Evolutionary conservation across 2,797 vertebrate genomes (phyloP).

Genomic region (Ataeniobius toweri): DNA sequence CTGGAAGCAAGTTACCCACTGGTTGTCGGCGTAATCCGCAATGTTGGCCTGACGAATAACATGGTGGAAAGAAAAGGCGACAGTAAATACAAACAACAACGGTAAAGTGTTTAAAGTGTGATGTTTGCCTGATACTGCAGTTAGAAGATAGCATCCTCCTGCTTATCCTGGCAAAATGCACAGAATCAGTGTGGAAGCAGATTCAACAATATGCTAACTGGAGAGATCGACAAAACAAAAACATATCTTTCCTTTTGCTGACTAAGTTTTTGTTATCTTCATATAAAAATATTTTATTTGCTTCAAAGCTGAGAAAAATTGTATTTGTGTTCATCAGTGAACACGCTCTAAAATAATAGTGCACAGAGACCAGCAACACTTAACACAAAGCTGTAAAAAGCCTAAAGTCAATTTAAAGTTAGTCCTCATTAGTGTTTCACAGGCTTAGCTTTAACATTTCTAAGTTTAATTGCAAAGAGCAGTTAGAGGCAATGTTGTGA

Average conservation of each 20-base stretch:
- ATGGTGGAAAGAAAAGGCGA: not conserved
- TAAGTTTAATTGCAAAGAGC: slow-evolving; percentile 30
- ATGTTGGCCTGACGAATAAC: slow-evolving; percentile 85
- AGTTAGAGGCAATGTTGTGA: slow-evolving; percentile 16
- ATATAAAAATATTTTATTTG: slow-evolving; percentile 10
- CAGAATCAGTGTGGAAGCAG: slow-evolving; percentile 24
- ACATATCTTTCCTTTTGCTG: slow-evolving; percentile 52
- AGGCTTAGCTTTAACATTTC: slow-evolving; percentile 23
- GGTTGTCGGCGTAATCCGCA: slow-evolving; percentile 92
- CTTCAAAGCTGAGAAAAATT: slow-evolving; percentile 18
- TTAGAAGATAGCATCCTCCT: slow-evolving; percentile 18
- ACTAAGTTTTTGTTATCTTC: slow-evolving; percentile 44
- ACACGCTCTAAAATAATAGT: slow-evolving; percentile 14
- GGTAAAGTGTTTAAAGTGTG: not conserved
- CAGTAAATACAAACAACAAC: not conserved
- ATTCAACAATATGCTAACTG: slow-evolving; percentile 54
- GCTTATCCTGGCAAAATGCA: slow-evolving; percentile 29
- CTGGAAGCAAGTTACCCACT: slow-evolving; percentile 98
- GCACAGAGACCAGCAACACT: slow-evolving; percentile 25
- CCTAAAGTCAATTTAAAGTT: slow-evolving; percentile 27
- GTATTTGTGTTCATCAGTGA: not conserved
- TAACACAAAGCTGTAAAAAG: slow-evolving; percentile 33
- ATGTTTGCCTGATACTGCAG: not conserved
- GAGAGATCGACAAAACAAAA: slow-evolving; percentile 55
- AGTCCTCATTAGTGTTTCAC: slow-evolving; percentile 2